A percentile compares a stretch with the other conserved stretches of the same genome.
Evolutionary conservation across 2,113 vertebrate genomes (phyloP).

Genomic region (Tupaia tana): DNA sequence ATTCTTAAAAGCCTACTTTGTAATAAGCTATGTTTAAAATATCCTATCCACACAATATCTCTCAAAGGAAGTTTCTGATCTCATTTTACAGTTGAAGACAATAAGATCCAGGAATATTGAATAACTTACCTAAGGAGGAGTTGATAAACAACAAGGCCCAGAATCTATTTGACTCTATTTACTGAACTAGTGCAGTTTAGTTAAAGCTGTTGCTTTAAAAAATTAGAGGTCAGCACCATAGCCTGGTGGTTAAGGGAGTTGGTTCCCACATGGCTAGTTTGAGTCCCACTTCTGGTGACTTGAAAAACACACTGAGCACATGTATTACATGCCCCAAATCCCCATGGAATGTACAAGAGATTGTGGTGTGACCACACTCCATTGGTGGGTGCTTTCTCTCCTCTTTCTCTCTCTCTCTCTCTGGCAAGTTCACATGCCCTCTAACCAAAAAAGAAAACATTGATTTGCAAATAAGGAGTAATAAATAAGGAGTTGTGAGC

Average conservation of each 20-base stretch:
- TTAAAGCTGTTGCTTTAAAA: conserved; percentile 48
- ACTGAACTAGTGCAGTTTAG: neutral
- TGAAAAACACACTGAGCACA: too few species aligned
- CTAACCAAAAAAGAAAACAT: too few species aligned
- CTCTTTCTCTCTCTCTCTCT: too few species aligned
- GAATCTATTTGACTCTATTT: conserved; percentile 26
- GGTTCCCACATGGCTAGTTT: too few species aligned
- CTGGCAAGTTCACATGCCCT: too few species aligned
- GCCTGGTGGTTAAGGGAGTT: too few species aligned
- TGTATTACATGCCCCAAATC: too few species aligned
- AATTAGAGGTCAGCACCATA: neutral
- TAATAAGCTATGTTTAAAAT: conserved; percentile 35
- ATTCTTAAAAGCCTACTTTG: conserved; percentile 43
- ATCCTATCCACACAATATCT: neutral
- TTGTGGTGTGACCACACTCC: too few species aligned
- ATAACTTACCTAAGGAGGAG: neutral
- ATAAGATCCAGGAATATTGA: neutral
- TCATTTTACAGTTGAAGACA: conserved; percentile 42
- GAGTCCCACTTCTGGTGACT: too few species aligned
- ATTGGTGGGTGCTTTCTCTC: too few species aligned
- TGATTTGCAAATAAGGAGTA: too few species aligned
- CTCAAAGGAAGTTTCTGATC: neutral
- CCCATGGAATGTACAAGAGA: too few species aligned
- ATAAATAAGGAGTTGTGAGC: conserved; percentile 10
- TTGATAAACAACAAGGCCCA: neutral